phyloP scores from a whole-genome alignment of 1,140 invertebrate species.

The Agrypnia vestita region DNA sequence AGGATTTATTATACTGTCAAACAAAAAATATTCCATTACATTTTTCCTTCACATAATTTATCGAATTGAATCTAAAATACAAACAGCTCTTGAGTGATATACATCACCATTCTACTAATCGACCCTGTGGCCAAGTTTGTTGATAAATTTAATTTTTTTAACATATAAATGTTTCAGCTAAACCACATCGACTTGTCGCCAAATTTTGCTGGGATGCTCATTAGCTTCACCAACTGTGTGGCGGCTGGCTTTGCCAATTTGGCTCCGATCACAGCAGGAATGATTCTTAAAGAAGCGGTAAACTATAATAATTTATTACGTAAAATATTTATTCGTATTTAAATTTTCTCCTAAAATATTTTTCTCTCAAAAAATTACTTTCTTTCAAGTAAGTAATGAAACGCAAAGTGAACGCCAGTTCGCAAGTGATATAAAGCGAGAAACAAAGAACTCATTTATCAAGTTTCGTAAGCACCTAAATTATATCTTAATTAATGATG shows the following conservation, averaged over 20 bases:
- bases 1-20: background rate
- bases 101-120: background rate
- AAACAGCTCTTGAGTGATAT: background rate
- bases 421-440: too few species aligned
- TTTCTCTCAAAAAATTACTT: background rate
- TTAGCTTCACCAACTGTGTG: slow-evolving; percentile 78
- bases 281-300: slow-evolving; percentile 34
- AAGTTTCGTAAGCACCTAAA: too few species aligned
- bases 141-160: background rate
- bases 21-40: background rate
- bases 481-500: too few species aligned
- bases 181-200: slow-evolving; percentile 82
- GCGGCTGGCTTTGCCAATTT: slow-evolving; percentile 77
- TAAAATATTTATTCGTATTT: background rate
- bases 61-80: background rate
- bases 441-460: too few species aligned
- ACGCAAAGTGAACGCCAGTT: too few species aligned
- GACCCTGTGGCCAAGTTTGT: background rate
- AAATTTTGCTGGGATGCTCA: slow-evolving; percentile 77
- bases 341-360: background rate
- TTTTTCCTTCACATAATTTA: too few species aligned
- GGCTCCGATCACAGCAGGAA: slow-evolving; percentile 64
- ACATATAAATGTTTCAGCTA: slow-evolving; percentile 63
- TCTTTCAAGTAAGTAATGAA: background rate
- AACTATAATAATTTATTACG: background rate